Base-by-base conservation (phyloP, 1,140 invertebrate species). In the Platorchestia sp. region DNA sequence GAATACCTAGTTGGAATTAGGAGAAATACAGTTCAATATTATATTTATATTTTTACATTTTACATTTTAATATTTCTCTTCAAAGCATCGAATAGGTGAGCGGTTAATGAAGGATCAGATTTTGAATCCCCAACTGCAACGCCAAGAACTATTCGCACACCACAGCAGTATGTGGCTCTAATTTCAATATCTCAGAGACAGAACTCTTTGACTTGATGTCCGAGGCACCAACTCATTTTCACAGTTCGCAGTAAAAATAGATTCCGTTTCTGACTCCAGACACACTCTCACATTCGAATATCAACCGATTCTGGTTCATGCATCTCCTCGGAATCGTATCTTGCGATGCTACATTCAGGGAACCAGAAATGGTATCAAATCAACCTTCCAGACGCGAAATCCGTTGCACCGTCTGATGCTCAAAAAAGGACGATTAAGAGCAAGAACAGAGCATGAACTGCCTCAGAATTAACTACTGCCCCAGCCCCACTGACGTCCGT, bases 381-480 rank as follows among this genome's bases (percentile, higher is more conserved):
- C 59, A 3, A 1, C 59, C 59, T 51, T 75, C 7, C 7, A 22
- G 59, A 75, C 36, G 14, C 59, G 1, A 36, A 36, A 10, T 75
- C 59, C 10, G 36, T 1, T 75, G 59, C 59, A 36, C 27, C 59
- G 10, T 75, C 27, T 22, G 59, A 36, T 75, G 59, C 59, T 22
- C 59, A 36, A 36, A 75, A 75, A 75, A 75, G 36, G 36, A 75
- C 59, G 10, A 75, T 14, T 3, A 75, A 75, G 59, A 14, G 36
- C 59, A 75, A 75, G 59, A 75, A 75, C 10, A 75, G 59, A 75
- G 59, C 59, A 75, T 75, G 59, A 75, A 75, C 59, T 75, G 59
- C 59, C 59, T 75, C 59, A 75, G 59, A 75, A 75, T 75, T 75
- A 75, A 75, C 59, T 75, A 75, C 59, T 75, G 59, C 59, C 59